A percentile compares a stretch with the other conserved stretches of the same genome.
Evolutionary conservation across 2,113 vertebrate species (phyloP).

Genomic region (Xiphorhynchus elegans): DNA sequence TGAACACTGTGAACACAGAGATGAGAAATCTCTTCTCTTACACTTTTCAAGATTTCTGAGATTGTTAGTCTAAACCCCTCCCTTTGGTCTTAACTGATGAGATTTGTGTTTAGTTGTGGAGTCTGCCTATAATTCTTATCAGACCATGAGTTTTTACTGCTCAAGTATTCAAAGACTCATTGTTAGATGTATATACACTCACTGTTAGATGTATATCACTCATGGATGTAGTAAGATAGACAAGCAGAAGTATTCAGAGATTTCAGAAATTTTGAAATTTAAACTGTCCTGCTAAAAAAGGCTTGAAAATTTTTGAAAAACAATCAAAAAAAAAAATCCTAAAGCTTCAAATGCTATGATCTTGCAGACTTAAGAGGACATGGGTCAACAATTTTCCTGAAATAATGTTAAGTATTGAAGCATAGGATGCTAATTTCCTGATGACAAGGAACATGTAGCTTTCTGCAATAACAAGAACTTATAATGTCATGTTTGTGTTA

Average conservation of each 20-base stretch:
- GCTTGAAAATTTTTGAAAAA: not conserved
- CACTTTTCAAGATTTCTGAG: not conserved
- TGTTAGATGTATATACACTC: not conserved
- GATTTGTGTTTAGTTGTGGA: not conserved
- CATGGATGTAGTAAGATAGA: not conserved
- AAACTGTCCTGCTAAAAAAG: not conserved
- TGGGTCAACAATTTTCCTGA: not conserved
- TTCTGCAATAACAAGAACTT: not conserved
- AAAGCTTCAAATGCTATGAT: not conserved
- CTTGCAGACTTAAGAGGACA: not conserved
- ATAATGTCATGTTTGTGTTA: not conserved
- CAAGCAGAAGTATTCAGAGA: not conserved
- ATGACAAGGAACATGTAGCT: not conserved
- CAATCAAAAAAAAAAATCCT: too few relatives aligned
- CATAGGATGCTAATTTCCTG: fast-evolving
- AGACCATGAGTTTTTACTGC: not conserved
- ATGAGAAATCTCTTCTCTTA: not conserved
- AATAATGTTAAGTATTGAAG: not conserved
- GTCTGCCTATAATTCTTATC: not conserved
- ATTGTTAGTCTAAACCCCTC: not conserved
- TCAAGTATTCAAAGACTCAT: not conserved
- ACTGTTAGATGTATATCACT: not conserved
- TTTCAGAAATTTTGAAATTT: not conserved
- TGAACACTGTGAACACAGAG: not conserved
- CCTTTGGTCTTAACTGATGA: not conserved